phyloP scores from a whole-genome alignment of 2,797 vertebrate species.

The Rhinichthys osculus region DNA sequence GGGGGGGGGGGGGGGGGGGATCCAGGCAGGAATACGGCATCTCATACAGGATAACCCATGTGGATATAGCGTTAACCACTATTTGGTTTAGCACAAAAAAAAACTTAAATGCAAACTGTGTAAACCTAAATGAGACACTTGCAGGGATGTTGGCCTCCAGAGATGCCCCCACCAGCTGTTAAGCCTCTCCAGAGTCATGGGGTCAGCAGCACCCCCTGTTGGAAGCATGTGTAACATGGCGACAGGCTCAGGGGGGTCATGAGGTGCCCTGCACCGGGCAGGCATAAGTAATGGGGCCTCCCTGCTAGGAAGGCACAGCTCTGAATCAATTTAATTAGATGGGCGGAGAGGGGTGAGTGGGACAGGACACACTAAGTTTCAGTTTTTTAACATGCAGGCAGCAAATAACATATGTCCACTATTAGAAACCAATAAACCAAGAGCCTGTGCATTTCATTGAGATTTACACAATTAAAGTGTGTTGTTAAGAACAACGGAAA shows the following conservation, averaged over 20 bases:
- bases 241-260: slow-evolving; percentile 68
- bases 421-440: neutral
- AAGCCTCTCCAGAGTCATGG: slow-evolving; percentile 46
- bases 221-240: slow-evolving; percentile 67
- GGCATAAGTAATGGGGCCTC: slow-evolving; percentile 75
- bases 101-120: neutral
- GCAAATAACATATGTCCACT: slow-evolving; percentile 3
- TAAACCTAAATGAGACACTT: slow-evolving; percentile 40
- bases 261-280: slow-evolving; percentile 65
- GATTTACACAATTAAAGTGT: neutral
- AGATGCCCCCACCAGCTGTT: slow-evolving; percentile 75
- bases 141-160: slow-evolving; percentile 57
- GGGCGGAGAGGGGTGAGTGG: slow-evolving; percentile 33
- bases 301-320: slow-evolving; percentile 63
- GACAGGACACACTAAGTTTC: slow-evolving; percentile 51
- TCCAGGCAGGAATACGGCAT: slow-evolving; percentile 34
- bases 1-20: neutral
- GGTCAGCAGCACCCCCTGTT: slow-evolving; percentile 70
- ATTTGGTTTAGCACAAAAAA: neutral
- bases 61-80: neutral
- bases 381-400: neutral
- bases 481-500: neutral
- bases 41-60: slow-evolving; percentile 32
- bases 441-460: neutral
- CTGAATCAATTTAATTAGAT: slow-evolving; percentile 80